Evolutionary conservation across 2,888 invertebrate species (phyloP), one percentile per base, ranked within the genome.

Genomic region (Dolichopus griseipennis): DNA sequence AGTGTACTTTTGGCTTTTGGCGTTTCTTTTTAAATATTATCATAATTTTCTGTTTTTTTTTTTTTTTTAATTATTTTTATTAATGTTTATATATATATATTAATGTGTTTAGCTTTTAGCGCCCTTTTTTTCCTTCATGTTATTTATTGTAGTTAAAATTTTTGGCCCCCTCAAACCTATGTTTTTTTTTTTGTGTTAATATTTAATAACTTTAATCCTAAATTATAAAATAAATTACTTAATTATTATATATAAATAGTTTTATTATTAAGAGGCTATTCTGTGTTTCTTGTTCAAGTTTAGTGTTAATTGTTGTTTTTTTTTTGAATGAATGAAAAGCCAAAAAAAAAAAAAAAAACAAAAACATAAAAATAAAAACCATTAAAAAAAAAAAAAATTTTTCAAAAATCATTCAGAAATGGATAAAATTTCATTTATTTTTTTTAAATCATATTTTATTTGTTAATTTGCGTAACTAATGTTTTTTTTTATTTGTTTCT

Each of bases 311-410:
- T 18, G 18, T 52, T 52, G 3, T 41, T 41, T 52, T n/a, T 52
- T 52, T 52, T 52, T 18, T 52, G 52, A 52, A 52, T 41, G 41
- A 41, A 41, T 52, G 52, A 52, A 52, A 52, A 52, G 52, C 52
- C 52, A 52, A 52, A 52, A 52, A 2, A 41, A 52, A 52, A 52
- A 52, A 52, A 18, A 1, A 52, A 15, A 52, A 52, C 52, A 52
- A 52, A 41, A 41, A 37, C 12, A 43, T 43, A 43, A 43, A 52
- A 52, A 18, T 4, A 52, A 52, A 27, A 27, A n/a, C n/a, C n/a
- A n/a, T n/a, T 8, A 8, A 37, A 37, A 37, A 37, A 37, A 8
- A 41, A 41, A 41, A 5, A 41, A 12, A 41, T 15, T 12, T 41
- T 41, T 15, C 3, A 41, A 41, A 41, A 12, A 12, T 41, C 41